phyloP scores from a whole-genome alignment of 2,113 vertebrate genomes.

The Butastur rufipennis region DNA sequence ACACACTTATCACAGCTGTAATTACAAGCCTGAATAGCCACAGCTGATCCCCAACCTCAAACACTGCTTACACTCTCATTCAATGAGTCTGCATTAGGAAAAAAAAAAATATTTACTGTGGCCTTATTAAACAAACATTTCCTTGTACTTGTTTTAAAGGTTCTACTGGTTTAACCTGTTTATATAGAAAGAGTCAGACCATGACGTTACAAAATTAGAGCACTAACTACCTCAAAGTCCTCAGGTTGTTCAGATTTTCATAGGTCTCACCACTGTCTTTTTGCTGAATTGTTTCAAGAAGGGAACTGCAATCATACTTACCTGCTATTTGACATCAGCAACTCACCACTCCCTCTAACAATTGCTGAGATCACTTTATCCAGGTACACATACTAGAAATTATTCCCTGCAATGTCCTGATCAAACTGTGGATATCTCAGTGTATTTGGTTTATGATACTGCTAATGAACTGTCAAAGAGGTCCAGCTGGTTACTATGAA shows the following conservation, averaged over 20 bases:
- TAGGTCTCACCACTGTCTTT: neutral
- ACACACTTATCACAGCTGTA: slow-evolving; percentile 31
- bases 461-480: neutral
- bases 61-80: neutral
- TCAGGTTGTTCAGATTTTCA: neutral
- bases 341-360: neutral
- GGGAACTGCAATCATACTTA: neutral
- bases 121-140: slow-evolving; percentile 5
- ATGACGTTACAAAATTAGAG: neutral
- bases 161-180: neutral
- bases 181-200: neutral
- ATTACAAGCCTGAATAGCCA: slow-evolving; percentile 37
- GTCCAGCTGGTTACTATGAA: neutral
- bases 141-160: slow-evolving; percentile 5
- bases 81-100: neutral
- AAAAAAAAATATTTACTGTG: neutral
- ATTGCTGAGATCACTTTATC: neutral
- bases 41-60: slow-evolving; percentile 23
- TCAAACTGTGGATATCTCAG: neutral
- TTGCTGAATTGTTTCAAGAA: neutral
- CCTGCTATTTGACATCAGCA: neutral
- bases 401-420: neutral
- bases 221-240: neutral
- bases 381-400: neutral
- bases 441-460: neutral